A percentile compares a stretch with the other conserved stretches of the same genome.
Evolutionary conservation across 2,888 invertebrate genomes (phyloP).

Genomic region (Tipula vernalis): DNA sequence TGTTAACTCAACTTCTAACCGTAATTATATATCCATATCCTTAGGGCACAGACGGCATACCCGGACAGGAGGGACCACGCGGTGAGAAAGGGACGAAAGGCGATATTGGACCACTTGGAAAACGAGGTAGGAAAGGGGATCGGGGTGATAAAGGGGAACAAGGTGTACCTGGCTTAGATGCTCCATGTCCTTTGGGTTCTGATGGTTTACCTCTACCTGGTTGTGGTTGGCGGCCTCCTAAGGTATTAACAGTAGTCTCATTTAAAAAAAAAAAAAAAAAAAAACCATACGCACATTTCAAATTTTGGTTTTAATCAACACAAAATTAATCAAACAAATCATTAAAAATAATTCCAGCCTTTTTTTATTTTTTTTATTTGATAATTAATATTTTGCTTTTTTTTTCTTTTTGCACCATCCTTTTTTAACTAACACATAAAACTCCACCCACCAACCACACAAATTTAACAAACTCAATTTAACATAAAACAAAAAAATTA

Average conservation of each 20-base stretch:
- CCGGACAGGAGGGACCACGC: slow-evolving; percentile 82
- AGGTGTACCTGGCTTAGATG: slow-evolving; percentile 94
- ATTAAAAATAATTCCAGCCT: not conserved
- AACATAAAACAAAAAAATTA: not conserved
- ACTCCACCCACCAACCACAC: not conserved
- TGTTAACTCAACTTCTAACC: not conserved
- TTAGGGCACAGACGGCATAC: slow-evolving; percentile 87
- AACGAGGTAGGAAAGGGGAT: slow-evolving; percentile 84
- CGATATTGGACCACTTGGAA: slow-evolving; percentile 62
- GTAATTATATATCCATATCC: not conserved
- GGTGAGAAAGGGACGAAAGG: slow-evolving; percentile 84
- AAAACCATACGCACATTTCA: not conserved
- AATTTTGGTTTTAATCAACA: not conserved
- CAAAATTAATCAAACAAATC: not conserved
- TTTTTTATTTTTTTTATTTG: not conserved
- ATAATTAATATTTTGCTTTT: slow-evolving; percentile 8
- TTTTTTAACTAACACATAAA: not conserved
- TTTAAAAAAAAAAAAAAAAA: not conserved
- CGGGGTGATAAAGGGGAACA: slow-evolving; percentile 89
- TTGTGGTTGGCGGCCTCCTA: slow-evolving; percentile 85
- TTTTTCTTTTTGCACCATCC: not conserved
- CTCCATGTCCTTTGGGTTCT: slow-evolving; percentile 93
- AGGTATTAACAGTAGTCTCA: slow-evolving; percentile 42
- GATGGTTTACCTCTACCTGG: slow-evolving; percentile 94
- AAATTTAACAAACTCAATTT: not conserved